Base-by-base conservation (phyloP, 1,140 invertebrate genomes). In the Macrotrachela quadricornifera region DNA sequence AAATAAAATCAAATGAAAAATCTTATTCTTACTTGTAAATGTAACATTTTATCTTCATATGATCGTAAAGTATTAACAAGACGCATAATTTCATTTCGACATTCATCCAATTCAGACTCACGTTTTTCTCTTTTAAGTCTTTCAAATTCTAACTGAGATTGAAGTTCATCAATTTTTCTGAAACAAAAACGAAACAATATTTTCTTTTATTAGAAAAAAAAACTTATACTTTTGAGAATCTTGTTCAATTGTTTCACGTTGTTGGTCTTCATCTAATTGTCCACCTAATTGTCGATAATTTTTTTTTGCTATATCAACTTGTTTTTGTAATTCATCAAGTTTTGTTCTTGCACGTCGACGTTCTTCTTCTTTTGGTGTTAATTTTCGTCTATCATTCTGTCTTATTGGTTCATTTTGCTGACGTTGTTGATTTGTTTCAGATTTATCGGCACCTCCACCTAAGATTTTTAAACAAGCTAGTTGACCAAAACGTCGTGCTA, bases 201-300 rank as follows among this genome's bases (percentile, higher is more conserved):
- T 21, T 39, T 46, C 16, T 41, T 3, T 16, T 15, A 11, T 41
- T 12, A 30, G 9, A 8, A 40, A 42, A 30, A 40, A 40, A 54
- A 10, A 13, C n/a, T 46, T 61, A 52, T 59, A 67, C 67, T 63
- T 61, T 45, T 67, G 60, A 55, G 63, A 64, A 56, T 68, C 66
- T 40, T 61, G 50, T 49, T 63, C 58, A 38, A 62, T 60, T 46
- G 59, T 57, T 37, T 62, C 45, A 41, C 61, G 51, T 53, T 60
- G 58, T 52, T 61, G 58, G 53, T 68, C 65, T 30, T 70, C 68
- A 12, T 59, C 45, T 39, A 71, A 38, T 16, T 57, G 58, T 12
- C 70, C 70, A 37, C 70, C 70, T n/a, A 71, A 57, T 56, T 71
- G 68, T 17, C 61, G 59, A 55, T 61, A 71, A 53, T 71, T 71